Evolutionary conservation across 2,797 vertebrate species (phyloP).

Genomic region (Columba guinea): DNA sequence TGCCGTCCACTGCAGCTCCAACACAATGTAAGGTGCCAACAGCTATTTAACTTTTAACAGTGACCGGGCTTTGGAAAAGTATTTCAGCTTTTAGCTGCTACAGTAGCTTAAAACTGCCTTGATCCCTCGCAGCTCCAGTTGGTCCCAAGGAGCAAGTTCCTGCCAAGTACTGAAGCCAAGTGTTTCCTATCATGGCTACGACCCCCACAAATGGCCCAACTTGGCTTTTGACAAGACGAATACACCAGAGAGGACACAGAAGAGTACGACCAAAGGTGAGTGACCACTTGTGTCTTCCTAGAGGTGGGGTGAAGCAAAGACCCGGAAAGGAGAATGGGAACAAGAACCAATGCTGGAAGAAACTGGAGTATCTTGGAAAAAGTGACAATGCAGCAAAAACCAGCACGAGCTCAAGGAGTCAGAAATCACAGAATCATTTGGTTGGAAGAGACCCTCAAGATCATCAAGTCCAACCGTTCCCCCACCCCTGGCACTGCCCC

Average conservation of each 20-base stretch:
- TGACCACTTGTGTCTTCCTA: background rate
- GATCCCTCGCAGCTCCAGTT: background rate
- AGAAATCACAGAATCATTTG: background rate
- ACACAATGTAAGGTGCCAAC: background rate
- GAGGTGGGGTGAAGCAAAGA: background rate
- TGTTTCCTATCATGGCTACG: accelerated
- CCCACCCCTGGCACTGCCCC: no score
- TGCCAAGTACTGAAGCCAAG: background rate
- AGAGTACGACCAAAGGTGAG: background rate
- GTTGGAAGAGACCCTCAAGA: no score
- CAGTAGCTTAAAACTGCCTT: background rate
- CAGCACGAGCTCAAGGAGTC: accelerated
- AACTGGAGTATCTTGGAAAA: accelerated
- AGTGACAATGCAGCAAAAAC: accelerated
- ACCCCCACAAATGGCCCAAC: accelerated
- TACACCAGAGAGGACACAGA: background rate
- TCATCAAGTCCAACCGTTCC: no score
- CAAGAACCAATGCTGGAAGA: background rate
- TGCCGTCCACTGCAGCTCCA: accelerated
- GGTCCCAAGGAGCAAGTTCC: background rate
- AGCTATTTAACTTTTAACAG: background rate
- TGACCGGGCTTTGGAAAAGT: background rate
- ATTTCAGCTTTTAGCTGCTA: background rate
- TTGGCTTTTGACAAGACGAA: accelerated
- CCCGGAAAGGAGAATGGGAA: background rate